These are phyloP conservation scores for Mugil cephalus DNA, from an alignment of 2,113 vertebrate genomes.

Conservation along the genomic window DNA sequence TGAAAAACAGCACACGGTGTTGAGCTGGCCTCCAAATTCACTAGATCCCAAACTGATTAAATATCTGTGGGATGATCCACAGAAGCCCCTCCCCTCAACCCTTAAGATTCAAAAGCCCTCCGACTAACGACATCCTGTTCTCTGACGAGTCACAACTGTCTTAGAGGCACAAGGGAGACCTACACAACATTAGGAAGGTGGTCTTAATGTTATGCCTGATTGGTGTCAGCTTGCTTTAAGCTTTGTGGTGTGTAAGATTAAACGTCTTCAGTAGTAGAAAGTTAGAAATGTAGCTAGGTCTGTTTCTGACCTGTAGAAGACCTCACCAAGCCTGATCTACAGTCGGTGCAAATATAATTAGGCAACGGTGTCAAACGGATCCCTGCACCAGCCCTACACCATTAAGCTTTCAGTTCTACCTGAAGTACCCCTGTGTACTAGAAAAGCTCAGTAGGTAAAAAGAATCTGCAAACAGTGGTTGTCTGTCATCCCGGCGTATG, in stretches of 20 bases:
- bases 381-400: background rate
- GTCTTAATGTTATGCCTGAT: background rate
- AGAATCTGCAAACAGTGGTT: background rate
- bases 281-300: background rate
- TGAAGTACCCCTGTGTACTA: constrained; percentile 21
- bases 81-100: no score
- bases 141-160: no score
- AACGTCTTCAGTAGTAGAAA: background rate
- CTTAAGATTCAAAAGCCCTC: no score
- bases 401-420: constrained; percentile 6
- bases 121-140: no score
- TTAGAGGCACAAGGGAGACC: no score
- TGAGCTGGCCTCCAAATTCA: no score
- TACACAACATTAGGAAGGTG: background rate
- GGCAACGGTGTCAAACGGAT: background rate
- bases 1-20: no score
- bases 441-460: background rate
- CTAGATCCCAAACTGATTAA: no score
- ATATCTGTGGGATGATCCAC: no score
- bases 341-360: no score
- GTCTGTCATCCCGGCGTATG: constrained; percentile 15
- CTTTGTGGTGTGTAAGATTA: no score
- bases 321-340: background rate
- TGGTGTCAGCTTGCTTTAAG: no score
- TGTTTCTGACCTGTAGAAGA: background rate